Evolutionary conservation across 2,113 vertebrate species (phyloP).

Genomic region (Ovis aries): ARS-UI_Ramb_v3.0 NC_056058.1:27145001-27145500

Average conservation of each 20-base stretch:
- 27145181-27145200: not conserved
- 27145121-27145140: not conserved
- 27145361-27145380: not conserved
- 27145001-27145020: not conserved
- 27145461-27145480: not conserved
- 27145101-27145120: not conserved
- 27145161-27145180: not conserved
- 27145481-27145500: not conserved
- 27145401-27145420: not conserved
- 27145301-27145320: not conserved
- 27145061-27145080: not conserved
- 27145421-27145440: not conserved
- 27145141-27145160: not conserved
- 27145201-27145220: not conserved
- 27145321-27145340: not conserved
- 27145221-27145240: not conserved
- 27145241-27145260: not conserved
- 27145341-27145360: not conserved
- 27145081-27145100: not conserved
- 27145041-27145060: not conserved
- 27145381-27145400: not conserved
- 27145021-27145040: not conserved
- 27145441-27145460: not conserved
- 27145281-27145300: not conserved
- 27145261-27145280: not conserved